These are phyloP conservation scores for Oryzias javanicus DNA, from an alignment of 2,113 vertebrate species.

Conservation along the genomic window DNA sequence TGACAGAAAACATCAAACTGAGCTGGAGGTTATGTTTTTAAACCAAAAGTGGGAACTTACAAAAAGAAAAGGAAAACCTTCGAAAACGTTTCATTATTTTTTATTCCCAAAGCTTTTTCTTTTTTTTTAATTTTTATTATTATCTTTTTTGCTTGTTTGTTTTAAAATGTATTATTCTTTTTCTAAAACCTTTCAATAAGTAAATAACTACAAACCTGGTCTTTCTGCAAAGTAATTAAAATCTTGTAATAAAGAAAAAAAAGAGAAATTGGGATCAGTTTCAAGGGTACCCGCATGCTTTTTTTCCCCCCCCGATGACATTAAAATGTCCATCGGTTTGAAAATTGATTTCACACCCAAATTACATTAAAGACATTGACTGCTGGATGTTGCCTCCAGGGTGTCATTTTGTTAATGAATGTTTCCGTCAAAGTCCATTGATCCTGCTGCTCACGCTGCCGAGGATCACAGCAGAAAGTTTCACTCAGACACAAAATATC, in stretches of 20 bases:
- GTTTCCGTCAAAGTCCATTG: conserved; percentile 39
- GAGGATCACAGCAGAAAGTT: conserved; percentile 7
- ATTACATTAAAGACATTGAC: conserved; percentile 21
- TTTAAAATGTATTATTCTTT: too few relatives aligned
- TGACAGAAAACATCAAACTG: too few relatives aligned
- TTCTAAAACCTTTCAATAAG: too few relatives aligned
- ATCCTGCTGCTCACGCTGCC: conserved; percentile 10
- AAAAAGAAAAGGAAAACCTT: too few relatives aligned
- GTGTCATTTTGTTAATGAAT: conserved; percentile 31
- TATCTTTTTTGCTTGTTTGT: too few relatives aligned
- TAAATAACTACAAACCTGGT: too few relatives aligned
- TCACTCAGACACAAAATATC: neutral
- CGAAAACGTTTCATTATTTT: too few relatives aligned
- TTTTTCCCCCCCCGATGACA: conserved; percentile 17
- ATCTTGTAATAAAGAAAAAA: neutral
- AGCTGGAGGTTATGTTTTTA: too few relatives aligned
- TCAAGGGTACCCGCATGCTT: conserved; percentile 20
- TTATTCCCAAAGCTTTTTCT: too few relatives aligned
- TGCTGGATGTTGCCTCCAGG: conserved; percentile 24
- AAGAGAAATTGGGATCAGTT: neutral
- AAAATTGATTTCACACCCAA: conserved; percentile 19
- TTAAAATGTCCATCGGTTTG: conserved; percentile 11
- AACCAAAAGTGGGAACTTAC: too few relatives aligned
- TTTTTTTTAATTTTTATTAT: too few relatives aligned
- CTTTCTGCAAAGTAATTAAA: neutral